These are phyloP conservation scores for Oxygymnocypris stewartii DNA, from an alignment of 2,113 vertebrate genomes.

Conservation along the genomic window DNA sequence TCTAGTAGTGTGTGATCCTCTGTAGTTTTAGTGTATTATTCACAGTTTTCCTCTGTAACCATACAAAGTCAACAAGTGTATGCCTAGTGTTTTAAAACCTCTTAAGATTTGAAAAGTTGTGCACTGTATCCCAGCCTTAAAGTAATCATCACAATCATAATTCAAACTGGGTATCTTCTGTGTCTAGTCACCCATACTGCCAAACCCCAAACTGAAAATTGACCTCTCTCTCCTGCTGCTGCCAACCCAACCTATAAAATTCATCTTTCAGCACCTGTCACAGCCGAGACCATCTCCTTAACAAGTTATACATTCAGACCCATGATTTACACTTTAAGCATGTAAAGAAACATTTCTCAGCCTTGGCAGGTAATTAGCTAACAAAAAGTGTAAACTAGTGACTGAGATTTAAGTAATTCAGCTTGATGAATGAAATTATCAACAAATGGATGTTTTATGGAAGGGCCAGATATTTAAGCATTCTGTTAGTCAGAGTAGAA, in stretches of 20 bases:
- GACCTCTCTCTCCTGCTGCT: slow-evolving; percentile 10
- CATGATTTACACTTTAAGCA: background rate
- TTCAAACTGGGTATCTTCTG: background rate
- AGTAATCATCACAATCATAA: background rate
- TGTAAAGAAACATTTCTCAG: background rate
- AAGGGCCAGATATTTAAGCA: background rate
- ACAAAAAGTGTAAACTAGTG: background rate
- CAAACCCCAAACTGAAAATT: slow-evolving; percentile 5
- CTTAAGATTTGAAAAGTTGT: background rate
- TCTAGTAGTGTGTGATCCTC: background rate
- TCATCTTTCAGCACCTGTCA: slow-evolving; percentile 27
- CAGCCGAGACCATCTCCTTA: background rate
- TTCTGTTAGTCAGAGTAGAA: background rate
- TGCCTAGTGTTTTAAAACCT: background rate
- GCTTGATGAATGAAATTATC: background rate
- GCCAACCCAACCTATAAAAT: slow-evolving; percentile 23
- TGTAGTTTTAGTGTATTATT: background rate
- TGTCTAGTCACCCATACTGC: background rate
- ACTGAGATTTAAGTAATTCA: background rate
- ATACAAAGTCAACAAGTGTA: background rate
- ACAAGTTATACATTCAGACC: slow-evolving; percentile 1
- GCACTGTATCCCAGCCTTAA: background rate
- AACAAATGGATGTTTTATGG: background rate
- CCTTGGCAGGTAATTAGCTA: background rate
- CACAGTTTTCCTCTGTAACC: background rate